A percentile compares a stretch with the other conserved stretches of the same genome.
Conservation (phyloP, 1,140 invertebrate genomes). For the Octopus bimaculoides region DNA sequence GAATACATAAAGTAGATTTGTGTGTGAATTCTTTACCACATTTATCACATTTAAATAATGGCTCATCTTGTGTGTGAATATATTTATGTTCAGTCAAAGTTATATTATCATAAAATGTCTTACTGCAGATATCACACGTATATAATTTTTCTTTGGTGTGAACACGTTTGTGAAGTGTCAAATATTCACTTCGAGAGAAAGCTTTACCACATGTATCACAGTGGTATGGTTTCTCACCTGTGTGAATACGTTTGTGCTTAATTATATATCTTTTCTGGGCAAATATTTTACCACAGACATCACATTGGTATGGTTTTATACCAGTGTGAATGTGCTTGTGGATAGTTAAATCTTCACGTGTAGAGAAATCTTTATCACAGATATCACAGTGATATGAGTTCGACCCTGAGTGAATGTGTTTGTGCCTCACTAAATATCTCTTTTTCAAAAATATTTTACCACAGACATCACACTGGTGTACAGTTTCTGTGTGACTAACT, state of each 20-base stretch:
- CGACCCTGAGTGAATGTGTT: too few relatives aligned
- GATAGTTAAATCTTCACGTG: background rate
- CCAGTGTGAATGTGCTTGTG: background rate
- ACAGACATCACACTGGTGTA: too few relatives aligned
- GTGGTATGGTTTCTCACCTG: conserved; percentile 14
- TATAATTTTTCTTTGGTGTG: conserved; percentile 58
- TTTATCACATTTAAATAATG: too few relatives aligned
- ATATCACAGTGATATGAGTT: too few relatives aligned
- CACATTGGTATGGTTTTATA: conserved; percentile 9
- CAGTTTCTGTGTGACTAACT: too few relatives aligned
- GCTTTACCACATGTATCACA: conserved; percentile 23
- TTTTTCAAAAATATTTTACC: too few relatives aligned
- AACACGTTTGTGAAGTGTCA: conserved; percentile 37
- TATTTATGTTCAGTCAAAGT: too few relatives aligned
- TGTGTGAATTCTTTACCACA: conserved; percentile 87
- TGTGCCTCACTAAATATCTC: too few relatives aligned
- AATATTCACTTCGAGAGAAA: conserved; percentile 17
- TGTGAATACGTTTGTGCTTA: conserved; percentile 3
- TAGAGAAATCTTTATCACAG: too few relatives aligned
- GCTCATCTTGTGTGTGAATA: too few relatives aligned
- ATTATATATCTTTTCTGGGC: background rate
- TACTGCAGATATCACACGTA: conserved; percentile 36
- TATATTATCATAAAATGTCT: too few relatives aligned
- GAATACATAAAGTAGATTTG: conserved; percentile 39
- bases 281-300: conserved; percentile 13